A percentile compares a stretch with the other conserved stretches of the same genome.
Evolutionary conservation across 1,140 invertebrate genomes (phyloP).

Genomic region (Tyrophagus putrescentiae): DNA sequence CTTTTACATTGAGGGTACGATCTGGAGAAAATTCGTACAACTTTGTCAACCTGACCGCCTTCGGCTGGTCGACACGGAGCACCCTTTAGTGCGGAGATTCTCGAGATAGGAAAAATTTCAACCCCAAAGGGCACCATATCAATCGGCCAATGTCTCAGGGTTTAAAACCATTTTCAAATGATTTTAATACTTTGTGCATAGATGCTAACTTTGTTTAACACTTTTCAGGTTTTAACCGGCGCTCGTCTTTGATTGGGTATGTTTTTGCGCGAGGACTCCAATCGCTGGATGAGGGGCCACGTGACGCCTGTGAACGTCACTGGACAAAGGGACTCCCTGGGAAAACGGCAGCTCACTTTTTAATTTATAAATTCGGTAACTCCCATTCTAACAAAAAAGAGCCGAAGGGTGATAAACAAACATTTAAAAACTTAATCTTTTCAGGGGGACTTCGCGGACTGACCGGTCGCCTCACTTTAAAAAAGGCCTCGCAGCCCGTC

Average conservation of each 20-base stretch:
- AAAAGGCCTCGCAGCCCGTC: slow-evolving; percentile 63
- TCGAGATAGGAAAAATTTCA: slow-evolving; percentile 77
- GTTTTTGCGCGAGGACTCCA: slow-evolving; percentile 65
- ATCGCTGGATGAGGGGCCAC: slow-evolving; percentile 49
- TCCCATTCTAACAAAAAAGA: too few relatives aligned
- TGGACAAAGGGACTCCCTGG: slow-evolving; percentile 65
- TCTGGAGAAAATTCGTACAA: slow-evolving; percentile 87
- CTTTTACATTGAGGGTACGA: slow-evolving; percentile 77
- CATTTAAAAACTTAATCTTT: too few relatives aligned
- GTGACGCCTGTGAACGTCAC: slow-evolving; percentile 53
- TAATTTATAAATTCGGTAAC: slow-evolving; percentile 74
- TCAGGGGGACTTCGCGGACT: slow-evolving; percentile 61
- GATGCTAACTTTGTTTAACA: too few relatives aligned
- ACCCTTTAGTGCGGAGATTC: slow-evolving; percentile 51
- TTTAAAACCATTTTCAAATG: too few relatives aligned
- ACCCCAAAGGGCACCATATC: slow-evolving; percentile 51
- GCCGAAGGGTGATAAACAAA: too few relatives aligned
- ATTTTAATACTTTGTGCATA: neutral
- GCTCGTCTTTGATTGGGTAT: slow-evolving; percentile 78
- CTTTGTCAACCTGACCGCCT: slow-evolving; percentile 80
- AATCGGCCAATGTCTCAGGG: too few relatives aligned
- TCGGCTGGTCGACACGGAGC: slow-evolving; percentile 64
- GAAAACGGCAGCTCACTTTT: slow-evolving; percentile 65
- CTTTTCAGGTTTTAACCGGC: slow-evolving; percentile 85
- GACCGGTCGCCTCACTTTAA: slow-evolving; percentile 75